Evolutionary conservation across 2,888 invertebrate species (phyloP).

Genomic region (Latrodectus elegans): DNA sequence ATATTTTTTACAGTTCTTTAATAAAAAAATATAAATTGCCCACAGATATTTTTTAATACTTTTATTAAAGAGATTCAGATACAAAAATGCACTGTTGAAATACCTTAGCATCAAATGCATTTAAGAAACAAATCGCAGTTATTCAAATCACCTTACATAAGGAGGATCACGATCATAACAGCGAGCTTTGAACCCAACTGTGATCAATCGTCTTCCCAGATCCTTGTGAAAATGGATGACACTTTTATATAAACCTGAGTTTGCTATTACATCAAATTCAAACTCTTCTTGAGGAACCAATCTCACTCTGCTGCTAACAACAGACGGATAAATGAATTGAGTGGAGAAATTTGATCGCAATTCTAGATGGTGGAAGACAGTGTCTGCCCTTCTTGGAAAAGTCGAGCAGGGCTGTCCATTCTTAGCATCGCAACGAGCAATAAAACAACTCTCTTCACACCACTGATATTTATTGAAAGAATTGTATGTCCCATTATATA

Average conservation of each 20-base stretch:
- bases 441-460: constrained; percentile 37
- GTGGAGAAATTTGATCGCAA: constrained; percentile 36
- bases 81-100: too few relatives aligned
- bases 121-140: too few relatives aligned
- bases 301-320: neutral
- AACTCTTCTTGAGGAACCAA: constrained; percentile 10
- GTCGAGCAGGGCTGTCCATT: constrained; percentile 8
- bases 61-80: too few relatives aligned
- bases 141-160: neutral
- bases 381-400: constrained; percentile 14
- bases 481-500: constrained; percentile 39
- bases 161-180: constrained; percentile 51
- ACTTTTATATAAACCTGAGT: neutral
- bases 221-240: constrained; percentile 8
- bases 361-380: constrained; percentile 15
- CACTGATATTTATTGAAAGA: neutral
- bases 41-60: too few relatives aligned
- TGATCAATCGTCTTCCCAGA: neutral
- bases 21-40: too few relatives aligned
- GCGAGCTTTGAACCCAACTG: constrained; percentile 29
- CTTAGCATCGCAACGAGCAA: constrained; percentile 29
- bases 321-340: constrained; percentile 26
- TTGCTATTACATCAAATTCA: neutral
- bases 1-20: too few relatives aligned
- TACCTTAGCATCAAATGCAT: too few relatives aligned